These are phyloP conservation scores for Drosophila nasuta DNA, from an alignment of 1,140 invertebrate species.

Conservation along the genomic window DNA sequence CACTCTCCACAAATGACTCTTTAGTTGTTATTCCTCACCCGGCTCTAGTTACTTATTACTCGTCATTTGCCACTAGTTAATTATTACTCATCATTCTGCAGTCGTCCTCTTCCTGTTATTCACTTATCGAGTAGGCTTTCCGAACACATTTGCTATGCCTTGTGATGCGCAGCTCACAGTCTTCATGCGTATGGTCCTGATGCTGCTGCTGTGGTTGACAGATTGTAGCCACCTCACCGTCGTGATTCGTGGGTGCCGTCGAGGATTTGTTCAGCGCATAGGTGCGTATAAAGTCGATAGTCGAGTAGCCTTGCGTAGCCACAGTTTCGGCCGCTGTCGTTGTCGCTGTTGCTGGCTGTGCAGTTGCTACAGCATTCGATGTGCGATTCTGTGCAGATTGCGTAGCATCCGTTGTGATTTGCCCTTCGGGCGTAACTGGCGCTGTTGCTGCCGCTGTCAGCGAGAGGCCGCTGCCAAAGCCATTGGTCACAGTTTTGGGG, in stretches of 20 bases:
- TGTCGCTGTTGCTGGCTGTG: constrained; percentile 23
- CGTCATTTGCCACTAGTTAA: not conserved
- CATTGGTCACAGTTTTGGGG: constrained; percentile 60
- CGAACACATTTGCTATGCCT: constrained; percentile 85
- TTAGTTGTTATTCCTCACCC: constrained; percentile 19
- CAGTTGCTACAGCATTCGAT: constrained; percentile 14
- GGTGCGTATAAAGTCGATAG: constrained; percentile 97
- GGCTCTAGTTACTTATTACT: constrained; percentile 57
- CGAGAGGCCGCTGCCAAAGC: constrained; percentile 80
- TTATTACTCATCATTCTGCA: not conserved
- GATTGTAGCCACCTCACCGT: constrained; percentile 85
- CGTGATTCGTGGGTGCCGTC: constrained; percentile 67
- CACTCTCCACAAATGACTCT: not conserved
- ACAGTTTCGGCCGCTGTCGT: constrained; percentile 20
- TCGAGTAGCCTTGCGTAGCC: constrained; percentile 90
- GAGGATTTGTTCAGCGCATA: constrained; percentile 91
- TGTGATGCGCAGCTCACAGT: constrained; percentile 88
- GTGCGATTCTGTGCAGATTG: constrained; percentile 38
- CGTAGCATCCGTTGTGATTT: constrained; percentile 13
- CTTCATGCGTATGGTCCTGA: constrained; percentile 74
- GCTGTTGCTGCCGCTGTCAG: constrained; percentile 56
- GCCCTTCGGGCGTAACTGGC: constrained; percentile 53
- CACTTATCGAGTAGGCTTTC: constrained; percentile 87
- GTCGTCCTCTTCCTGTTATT: constrained; percentile 77
- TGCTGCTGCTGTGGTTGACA: constrained; percentile 82